These are phyloP conservation scores for Andrena fulva DNA, from an alignment of 2,888 invertebrate species.

Conservation along the genomic window DNA sequence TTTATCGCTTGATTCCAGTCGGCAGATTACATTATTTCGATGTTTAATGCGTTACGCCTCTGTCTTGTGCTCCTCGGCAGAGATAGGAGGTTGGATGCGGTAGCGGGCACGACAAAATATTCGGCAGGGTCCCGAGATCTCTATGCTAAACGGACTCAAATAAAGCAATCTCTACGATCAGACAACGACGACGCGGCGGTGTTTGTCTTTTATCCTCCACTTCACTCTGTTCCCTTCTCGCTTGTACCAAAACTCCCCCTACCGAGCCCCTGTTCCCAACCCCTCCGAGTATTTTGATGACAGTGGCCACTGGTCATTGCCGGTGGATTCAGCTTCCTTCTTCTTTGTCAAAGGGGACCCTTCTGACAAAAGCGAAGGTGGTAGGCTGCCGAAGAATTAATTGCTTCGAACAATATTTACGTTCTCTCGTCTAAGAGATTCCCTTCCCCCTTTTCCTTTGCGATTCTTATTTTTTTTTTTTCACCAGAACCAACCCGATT, in stretches of 20 bases:
- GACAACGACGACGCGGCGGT: constrained; percentile 74
- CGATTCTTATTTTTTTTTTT: constrained; percentile 5
- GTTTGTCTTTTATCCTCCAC: constrained; percentile 69
- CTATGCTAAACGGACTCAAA: constrained; percentile 77
- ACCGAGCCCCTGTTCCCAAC: constrained; percentile 22
- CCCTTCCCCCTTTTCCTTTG: constrained; percentile 27
- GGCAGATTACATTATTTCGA: constrained; percentile 79
- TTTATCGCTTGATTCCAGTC: constrained; percentile 77
- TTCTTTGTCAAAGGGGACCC: constrained; percentile 63
- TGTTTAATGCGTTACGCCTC: constrained; percentile 74
- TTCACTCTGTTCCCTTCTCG: constrained; percentile 11
- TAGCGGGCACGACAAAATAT: constrained; percentile 62
- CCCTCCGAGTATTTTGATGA: constrained; percentile 56
- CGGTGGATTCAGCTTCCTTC: constrained; percentile 49
- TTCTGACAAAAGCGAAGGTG: constrained; percentile 69
- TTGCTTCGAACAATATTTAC: constrained; percentile 76
- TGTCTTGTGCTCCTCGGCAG: not conserved
- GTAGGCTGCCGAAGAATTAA: constrained; percentile 72
- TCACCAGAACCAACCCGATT: constrained; percentile 1
- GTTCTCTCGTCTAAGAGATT: constrained; percentile 68
- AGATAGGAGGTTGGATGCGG: constrained; percentile 34
- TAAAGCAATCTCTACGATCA: constrained; percentile 80
- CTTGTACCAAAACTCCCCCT: not conserved
- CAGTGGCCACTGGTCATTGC: constrained; percentile 58
- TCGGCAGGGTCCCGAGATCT: constrained; percentile 62